These are phyloP conservation scores for Drosophila neotestacea DNA, from an alignment of 2,888 invertebrate genomes.

Conservation along the genomic window DNA sequence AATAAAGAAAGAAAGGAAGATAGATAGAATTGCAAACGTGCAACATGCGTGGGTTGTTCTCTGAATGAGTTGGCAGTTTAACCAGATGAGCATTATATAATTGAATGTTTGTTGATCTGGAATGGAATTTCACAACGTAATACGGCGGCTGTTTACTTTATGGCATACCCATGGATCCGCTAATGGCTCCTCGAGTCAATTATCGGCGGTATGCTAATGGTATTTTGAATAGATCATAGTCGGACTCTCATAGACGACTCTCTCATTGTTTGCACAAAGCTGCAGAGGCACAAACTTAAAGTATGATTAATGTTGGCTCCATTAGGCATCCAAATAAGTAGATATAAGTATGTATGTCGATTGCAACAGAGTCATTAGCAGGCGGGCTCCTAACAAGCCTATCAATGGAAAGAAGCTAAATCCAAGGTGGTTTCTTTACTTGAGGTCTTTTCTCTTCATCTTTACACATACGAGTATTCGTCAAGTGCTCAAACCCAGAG, in stretches of 20 bases:
- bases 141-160: conserved; percentile 70
- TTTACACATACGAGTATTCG: neutral
- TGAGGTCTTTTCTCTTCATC: conserved; percentile 6
- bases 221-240: conserved; percentile 62
- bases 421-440: conserved; percentile 19
- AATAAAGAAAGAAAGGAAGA: neutral
- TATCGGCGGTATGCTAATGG: conserved; percentile 77
- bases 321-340: conserved; percentile 40
- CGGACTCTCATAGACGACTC: neutral
- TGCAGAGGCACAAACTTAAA: conserved; percentile 51
- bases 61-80: conserved; percentile 61
- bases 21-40: conserved; percentile 33
- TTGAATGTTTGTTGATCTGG: conserved; percentile 56
- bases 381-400: conserved; percentile 51
- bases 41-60: conserved; percentile 27
- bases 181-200: conserved; percentile 71
- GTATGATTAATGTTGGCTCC: conserved; percentile 74
- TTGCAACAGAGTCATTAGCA: conserved; percentile 70
- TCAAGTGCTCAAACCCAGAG: conserved; percentile 32
- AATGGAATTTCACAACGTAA: conserved; percentile 69
- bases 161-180: conserved; percentile 45
- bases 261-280: conserved; percentile 62
- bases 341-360: conserved; percentile 22
- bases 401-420: conserved; percentile 19
- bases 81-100: conserved; percentile 25